Conservation (phyloP, 2,113 vertebrate species). For the Sinosuthora webbiana region DNA sequence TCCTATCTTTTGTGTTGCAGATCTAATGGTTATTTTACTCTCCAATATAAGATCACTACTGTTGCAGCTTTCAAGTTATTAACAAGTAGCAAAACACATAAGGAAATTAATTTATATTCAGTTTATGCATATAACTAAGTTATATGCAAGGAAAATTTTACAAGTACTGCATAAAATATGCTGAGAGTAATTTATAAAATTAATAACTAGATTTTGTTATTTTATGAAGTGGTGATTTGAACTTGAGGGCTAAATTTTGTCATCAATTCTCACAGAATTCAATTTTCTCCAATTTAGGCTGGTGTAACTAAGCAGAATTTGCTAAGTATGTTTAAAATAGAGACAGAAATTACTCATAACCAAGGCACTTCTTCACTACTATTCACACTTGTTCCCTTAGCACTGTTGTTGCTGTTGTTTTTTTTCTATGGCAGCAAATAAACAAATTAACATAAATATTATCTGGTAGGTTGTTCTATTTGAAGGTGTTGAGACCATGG, state of each 20-base stretch:
- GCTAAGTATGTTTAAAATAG: constrained; percentile 54
- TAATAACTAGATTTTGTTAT: constrained; percentile 18
- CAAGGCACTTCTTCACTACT: constrained; percentile 3
- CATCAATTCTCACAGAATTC: not conserved
- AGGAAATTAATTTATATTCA: constrained; percentile 33
- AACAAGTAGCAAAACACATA: constrained; percentile 9
- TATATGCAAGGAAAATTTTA: not conserved
- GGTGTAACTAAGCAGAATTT: constrained; percentile 29
- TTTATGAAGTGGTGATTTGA: constrained; percentile 29
- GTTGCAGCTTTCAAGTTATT: constrained; percentile 33
- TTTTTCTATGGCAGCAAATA: constrained; percentile 39
- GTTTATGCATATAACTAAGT: constrained; percentile 3
- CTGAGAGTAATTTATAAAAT: constrained; percentile 35
- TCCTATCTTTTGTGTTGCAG: not conserved
- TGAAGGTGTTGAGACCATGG: not conserved
- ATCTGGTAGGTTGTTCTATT: constrained; percentile 10
- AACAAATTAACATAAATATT: constrained; percentile 50
- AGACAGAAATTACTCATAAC: constrained; percentile 38
- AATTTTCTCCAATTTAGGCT: not conserved
- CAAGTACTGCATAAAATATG: constrained; percentile 30
- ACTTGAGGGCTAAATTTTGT: not conserved
- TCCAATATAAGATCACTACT: constrained; percentile 1
- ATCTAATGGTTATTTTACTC: not conserved
- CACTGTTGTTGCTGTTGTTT: not conserved
- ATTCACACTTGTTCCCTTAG: not conserved